Base-by-base conservation (phyloP, 1,140 invertebrate species). In the Mycetomoellerius zeteki region DNA sequence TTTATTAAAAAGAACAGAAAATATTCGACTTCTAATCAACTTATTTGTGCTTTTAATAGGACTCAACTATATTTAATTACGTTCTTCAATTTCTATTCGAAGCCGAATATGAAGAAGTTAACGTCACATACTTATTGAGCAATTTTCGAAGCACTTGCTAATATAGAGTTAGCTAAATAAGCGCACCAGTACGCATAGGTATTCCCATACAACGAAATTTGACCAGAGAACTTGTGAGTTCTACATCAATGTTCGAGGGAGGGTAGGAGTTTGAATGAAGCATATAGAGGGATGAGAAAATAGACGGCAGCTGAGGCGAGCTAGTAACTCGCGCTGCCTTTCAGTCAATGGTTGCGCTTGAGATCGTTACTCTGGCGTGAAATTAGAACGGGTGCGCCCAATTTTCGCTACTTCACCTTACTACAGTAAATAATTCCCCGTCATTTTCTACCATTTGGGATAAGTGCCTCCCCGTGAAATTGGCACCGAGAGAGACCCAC, bases 381-480 rank as follows among this genome's bases (percentile, higher is more conserved):
- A 93, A 93, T 93, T 93, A 93, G 93, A 91, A 92, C 88, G 89
- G 92, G 89, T 91, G 90, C 87, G 89, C 87, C 92, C 87, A 92
- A 89, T 93, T 93, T 93, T 93, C 93, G 91, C 92, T 93, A 91
- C 93, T 93, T 92, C 89, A 85, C 86, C 64, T 73, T 78, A 88
- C 71, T 72, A 67, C 88, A 89, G 90, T 93, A 93, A 93, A 93
- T 93, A 93, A 93, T 93, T 93, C 88, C 91, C 82, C 90, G 88
- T 93, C 92, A 93, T 93, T 93, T 93, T 88, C 88, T 85, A 88
- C 90, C 87, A 91, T 92, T 93, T 91, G 85, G 89, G 85, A 87
- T 93, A 91, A 92, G 89, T 93, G 88, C 91, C 87, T 81, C 81
- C 84, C 87, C 82, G 86, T 91, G 88, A 92, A 93, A 93, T 93